Conservation (phyloP, 2,797 vertebrate genomes). For the Paramormyrops hopkinsi region DNA sequence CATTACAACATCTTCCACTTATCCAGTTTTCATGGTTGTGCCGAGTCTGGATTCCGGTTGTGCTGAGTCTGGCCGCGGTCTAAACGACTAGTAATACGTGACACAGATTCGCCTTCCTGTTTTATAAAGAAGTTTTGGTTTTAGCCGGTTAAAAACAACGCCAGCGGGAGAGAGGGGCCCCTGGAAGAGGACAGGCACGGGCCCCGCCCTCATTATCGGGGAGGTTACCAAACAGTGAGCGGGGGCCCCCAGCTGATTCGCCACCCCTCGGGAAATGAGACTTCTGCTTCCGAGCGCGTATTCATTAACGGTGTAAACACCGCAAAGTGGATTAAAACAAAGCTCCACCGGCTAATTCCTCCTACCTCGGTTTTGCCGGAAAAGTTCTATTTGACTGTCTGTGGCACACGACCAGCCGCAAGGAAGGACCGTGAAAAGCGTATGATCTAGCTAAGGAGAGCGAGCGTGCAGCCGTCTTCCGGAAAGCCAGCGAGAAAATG, state of each 20-base stretch:
- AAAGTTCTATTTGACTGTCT: not conserved
- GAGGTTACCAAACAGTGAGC: not conserved
- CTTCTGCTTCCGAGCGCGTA: not conserved
- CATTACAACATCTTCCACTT: not conserved
- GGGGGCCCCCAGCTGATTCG: not conserved
- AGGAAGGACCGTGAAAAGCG: not conserved
- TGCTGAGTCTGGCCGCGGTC: not conserved
- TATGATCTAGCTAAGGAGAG: not conserved
- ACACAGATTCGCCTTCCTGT: not conserved
- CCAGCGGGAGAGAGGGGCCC: not conserved
- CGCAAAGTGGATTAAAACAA: constrained; percentile 6
- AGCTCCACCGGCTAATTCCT: not conserved
- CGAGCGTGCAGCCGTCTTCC: not conserved
- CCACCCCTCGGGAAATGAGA: not conserved
- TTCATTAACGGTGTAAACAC: constrained; percentile 6
- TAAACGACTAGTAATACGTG: not conserved
- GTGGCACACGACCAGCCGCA: not conserved
- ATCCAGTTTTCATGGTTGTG: not conserved
- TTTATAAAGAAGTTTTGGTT: not conserved
- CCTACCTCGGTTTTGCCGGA: not conserved
- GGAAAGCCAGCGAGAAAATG: not conserved
- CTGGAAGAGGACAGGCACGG: not conserved
- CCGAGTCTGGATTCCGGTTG: not conserved
- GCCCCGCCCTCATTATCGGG: not conserved
- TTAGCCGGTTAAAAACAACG: not conserved